Evolutionary conservation across 1,140 invertebrate species (phyloP).

Genomic region (Nomia melanderi): DNA sequence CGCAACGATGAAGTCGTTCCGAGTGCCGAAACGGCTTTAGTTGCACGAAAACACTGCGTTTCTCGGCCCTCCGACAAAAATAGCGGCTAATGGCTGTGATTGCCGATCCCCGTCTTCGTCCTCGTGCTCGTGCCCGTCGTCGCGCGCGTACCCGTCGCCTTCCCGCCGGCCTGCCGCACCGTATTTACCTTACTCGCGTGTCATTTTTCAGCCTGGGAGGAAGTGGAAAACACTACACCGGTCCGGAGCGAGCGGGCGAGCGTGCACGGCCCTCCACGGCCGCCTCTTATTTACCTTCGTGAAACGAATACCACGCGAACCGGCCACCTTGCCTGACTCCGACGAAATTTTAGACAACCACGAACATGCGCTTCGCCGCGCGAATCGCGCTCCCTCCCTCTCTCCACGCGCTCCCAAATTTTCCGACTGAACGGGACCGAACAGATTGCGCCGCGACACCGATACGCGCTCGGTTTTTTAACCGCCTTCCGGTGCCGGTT

Average conservation of each 20-base stretch:
- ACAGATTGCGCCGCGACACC: neutral
- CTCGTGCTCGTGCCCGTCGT: neutral
- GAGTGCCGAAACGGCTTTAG: constrained; percentile 44
- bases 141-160: constrained; percentile 5
- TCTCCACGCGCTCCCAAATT: neutral
- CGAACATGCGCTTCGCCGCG: constrained; percentile 3
- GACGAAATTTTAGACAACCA: constrained; percentile 44
- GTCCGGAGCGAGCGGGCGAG: too few species aligned
- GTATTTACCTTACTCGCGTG: constrained; percentile 50
- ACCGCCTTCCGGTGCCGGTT: neutral
- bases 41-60: constrained; percentile 46
- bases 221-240: constrained; percentile 48
- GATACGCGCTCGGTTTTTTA: neutral
- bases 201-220: constrained; percentile 48
- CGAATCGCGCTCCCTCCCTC: constrained; percentile 1
- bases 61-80: constrained; percentile 50
- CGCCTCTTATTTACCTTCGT: constrained; percentile 23
- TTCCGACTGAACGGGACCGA: neutral
- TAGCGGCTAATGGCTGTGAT: constrained; percentile 57
- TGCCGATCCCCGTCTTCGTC: constrained; percentile 36
- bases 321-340: constrained; percentile 29
- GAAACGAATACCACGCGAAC: constrained; percentile 43
- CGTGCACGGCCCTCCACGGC: neutral
- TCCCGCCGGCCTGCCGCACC: constrained; percentile 1
- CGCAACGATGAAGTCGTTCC: constrained; percentile 2